A percentile compares a stretch with the other conserved stretches of the same genome.
phyloP scores from a whole-genome alignment of 2,888 invertebrate genomes.

The Homarus gammarus region DNA sequence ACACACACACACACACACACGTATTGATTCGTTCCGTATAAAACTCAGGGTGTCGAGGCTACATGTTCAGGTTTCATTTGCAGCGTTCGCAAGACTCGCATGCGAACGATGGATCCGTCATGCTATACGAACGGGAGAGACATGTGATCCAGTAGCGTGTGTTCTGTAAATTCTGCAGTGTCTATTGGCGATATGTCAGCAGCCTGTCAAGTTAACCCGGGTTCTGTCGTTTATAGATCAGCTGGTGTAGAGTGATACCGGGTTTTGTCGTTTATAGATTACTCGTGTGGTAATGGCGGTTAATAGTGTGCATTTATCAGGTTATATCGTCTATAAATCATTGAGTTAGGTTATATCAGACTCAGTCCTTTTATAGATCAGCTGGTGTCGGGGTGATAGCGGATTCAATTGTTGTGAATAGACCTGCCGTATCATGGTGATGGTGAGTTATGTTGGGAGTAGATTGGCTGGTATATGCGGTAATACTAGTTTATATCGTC shows the following conservation, averaged over 20 bases:
- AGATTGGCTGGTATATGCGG: not conserved
- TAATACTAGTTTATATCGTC: not conserved
- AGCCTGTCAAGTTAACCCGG: not conserved
- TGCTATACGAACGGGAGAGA: not conserved
- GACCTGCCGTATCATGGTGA: not conserved
- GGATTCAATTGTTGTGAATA: not conserved
- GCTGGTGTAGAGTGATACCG: not conserved
- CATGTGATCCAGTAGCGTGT: not conserved
- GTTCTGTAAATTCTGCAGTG: not conserved
- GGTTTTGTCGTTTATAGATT: not conserved
- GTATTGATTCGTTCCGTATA: not conserved
- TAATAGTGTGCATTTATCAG: not conserved
- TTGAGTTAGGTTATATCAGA: too few relatives aligned
- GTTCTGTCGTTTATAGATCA: not conserved
- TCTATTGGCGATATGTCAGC: not conserved
- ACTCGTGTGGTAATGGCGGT: too few relatives aligned
- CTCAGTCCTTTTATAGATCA: too few relatives aligned
- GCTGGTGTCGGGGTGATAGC: not conserved
- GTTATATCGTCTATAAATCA: not conserved
- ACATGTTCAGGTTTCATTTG: not conserved
- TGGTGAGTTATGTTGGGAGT: not conserved
- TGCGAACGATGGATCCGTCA: not conserved
- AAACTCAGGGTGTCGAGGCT: not conserved
- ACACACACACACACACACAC: too few relatives aligned
- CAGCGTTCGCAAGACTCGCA: not conserved